A percentile compares a stretch with the other conserved stretches of the same genome.
Conservation (phyloP, 1,140 invertebrate species). For the Acromyrmex echinatior region DNA sequence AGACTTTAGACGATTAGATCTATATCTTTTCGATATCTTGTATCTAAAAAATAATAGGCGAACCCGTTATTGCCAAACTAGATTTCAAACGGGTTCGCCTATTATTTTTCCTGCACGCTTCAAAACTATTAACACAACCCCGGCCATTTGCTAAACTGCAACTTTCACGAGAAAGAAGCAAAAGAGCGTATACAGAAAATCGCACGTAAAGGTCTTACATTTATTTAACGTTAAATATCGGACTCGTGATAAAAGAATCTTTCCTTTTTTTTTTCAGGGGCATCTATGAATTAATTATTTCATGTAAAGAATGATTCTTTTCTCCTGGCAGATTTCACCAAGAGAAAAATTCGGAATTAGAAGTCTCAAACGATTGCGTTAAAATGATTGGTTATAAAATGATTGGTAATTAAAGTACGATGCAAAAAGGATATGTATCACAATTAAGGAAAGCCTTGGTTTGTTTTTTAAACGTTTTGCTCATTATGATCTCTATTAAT, state of each 20-base stretch:
- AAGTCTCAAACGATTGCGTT: neutral
- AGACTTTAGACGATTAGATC: neutral
- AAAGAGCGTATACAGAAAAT: neutral
- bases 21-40: neutral
- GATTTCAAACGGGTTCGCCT: constrained; percentile 31
- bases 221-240: constrained; percentile 8
- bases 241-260: neutral
- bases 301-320: neutral
- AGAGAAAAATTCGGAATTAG: neutral
- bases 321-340: neutral
- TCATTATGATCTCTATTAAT: neutral
- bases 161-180: constrained; percentile 39
- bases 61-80: constrained; percentile 20
- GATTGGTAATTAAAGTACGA: neutral
- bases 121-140: neutral
- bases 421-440: neutral
- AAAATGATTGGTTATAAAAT: constrained; percentile 3
- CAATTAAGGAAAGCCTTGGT: neutral
- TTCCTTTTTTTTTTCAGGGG: neutral
- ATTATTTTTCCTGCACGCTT: constrained; percentile 25
- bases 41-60: neutral
- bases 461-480: neutral
- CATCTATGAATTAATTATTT: neutral
- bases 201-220: neutral
- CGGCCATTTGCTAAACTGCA: constrained; percentile 6